Evolutionary conservation across 2,888 invertebrate genomes (phyloP), one percentile per base, ranked within the genome.

Genomic region (Mycogona germanica): DNA sequence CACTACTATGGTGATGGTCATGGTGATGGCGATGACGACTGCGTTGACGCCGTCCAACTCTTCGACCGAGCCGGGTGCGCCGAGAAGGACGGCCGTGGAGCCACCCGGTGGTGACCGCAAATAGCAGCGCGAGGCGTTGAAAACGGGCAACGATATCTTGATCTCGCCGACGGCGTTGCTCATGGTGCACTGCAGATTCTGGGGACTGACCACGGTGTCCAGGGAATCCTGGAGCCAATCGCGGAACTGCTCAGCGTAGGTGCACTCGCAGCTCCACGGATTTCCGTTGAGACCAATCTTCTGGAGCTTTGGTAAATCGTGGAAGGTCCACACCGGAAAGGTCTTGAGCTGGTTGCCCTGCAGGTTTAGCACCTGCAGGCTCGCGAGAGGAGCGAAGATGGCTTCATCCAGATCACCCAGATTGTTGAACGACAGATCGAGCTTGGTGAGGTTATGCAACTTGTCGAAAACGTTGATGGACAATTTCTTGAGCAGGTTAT

Each of bases 201-300:
- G 25, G 28, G 17, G 17, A 30, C 86, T 85, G 53, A 73, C 72
- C 53, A 86, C 80, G 53, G 68, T 69, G 52, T 78, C 77, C 59
- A 74, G 78, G 47, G 81, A 78, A 62, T 78, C 74, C 60, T 78
- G 76, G 59, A 82, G 77, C 83, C 84, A 87, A 67, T 84, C 82
- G 61, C 82, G 79, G 64, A 84, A 79, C 68, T 76, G 77, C 66
- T 81, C 80, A 29, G 80, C 56, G n/a, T 30, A 51, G 21, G 14
- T 14, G 29, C 53, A 53, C 21, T 47, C 30, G 48, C 53, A 53
- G 26, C 32, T 48, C 53, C 53, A 53, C 12, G 53, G 53, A 23
- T 53, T 53, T 21, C 26, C 6, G 29, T 32, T 12, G 6, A 53
- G 47, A 19, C 47, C 40, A 14, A 53, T 12, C 5, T 21, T 28